These are phyloP conservation scores for Drosophila kanekoi DNA, from an alignment of 2,888 invertebrate genomes.

Conservation along the genomic window DNA sequence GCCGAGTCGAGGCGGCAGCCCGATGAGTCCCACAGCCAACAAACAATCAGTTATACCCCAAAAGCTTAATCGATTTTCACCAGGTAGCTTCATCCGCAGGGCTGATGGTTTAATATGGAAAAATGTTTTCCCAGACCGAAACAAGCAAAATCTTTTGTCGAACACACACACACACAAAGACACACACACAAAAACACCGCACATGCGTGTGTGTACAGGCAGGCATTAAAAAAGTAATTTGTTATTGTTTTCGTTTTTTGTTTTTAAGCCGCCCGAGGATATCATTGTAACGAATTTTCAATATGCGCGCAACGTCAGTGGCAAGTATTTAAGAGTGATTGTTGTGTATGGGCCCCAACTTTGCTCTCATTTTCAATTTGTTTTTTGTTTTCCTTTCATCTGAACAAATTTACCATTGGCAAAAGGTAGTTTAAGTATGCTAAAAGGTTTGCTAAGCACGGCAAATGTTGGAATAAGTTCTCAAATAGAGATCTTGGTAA, in stretches of 20 bases:
- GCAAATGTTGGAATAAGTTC: too few species aligned
- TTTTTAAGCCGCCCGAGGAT: conserved; percentile 60
- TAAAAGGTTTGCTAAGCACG: not conserved
- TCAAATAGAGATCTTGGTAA: too few species aligned
- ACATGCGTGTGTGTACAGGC: conserved; percentile 31
- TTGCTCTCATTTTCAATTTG: not conserved
- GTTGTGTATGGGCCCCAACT: conserved; percentile 29
- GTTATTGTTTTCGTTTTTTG: conserved; percentile 62
- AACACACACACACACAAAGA: conserved; percentile 40
- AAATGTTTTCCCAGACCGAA: conserved; percentile 63
- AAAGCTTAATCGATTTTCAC: conserved; percentile 71
- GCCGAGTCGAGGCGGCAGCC: conserved; percentile 17
- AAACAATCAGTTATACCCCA: conserved; percentile 66
- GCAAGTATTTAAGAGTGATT: conserved; percentile 66
- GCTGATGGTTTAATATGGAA: conserved; percentile 61
- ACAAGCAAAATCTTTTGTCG: conserved; percentile 67
- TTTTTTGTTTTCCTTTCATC: conserved; percentile 20
- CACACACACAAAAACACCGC: conserved; percentile 11
- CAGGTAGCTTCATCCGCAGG: conserved; percentile 57
- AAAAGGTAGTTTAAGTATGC: conserved; percentile 18
- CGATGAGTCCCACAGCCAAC: conserved; percentile 46
- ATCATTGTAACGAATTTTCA: conserved; percentile 65
- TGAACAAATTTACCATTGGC: conserved; percentile 9
- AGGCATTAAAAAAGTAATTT: conserved; percentile 66
- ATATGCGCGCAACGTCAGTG: conserved; percentile 58